Conservation (phyloP, 92 coral and sea anemone genomes). For the Metridium senile region DNA sequence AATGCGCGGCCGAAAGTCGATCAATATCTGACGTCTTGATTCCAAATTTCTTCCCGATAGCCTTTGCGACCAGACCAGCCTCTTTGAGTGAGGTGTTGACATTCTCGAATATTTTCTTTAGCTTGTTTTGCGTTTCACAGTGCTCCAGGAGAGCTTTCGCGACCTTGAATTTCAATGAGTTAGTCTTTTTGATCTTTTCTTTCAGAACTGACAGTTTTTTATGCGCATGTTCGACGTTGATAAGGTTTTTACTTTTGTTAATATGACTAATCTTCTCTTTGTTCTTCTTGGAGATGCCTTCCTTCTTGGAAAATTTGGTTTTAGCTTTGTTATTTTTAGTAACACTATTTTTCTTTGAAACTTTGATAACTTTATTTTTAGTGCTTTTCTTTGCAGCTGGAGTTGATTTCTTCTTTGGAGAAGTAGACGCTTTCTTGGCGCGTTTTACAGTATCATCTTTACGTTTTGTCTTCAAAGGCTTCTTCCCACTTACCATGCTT, state of each 20-base stretch:
- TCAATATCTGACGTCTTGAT: constrained; percentile 65
- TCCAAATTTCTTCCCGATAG: constrained; percentile 85
- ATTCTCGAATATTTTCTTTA: constrained; percentile 66
- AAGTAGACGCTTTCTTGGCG: not conserved
- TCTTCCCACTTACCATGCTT: not conserved
- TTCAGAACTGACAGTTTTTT: constrained; percentile 42
- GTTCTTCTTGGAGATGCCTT: too few relatives aligned
- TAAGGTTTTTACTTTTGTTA: not conserved
- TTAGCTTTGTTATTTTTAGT: not conserved
- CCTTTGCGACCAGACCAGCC: constrained; percentile 75
- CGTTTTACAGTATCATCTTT: not conserved
- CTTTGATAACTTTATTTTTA: not conserved
- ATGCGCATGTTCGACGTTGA: constrained; percentile 1
- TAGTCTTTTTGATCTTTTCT: constrained; percentile 62
- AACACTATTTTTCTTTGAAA: not conserved
- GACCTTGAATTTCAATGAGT: constrained; percentile 73
- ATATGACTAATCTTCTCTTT: too few relatives aligned
- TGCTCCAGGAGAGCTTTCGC: constrained; percentile 86
- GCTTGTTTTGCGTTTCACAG: constrained; percentile 81
- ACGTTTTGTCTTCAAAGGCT: not conserved
- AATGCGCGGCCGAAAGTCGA: constrained; percentile 69
- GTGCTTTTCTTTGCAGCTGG: not conserved
- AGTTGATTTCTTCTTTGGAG: not conserved
- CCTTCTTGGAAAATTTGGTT: too few relatives aligned
- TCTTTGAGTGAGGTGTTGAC: constrained; percentile 78